A percentile compares a stretch with the other conserved stretches of the same genome.
These are phyloP conservation scores for Bombyx mori DNA, from an alignment of 1,140 invertebrate species.

Conservation along the genomic window DNA sequence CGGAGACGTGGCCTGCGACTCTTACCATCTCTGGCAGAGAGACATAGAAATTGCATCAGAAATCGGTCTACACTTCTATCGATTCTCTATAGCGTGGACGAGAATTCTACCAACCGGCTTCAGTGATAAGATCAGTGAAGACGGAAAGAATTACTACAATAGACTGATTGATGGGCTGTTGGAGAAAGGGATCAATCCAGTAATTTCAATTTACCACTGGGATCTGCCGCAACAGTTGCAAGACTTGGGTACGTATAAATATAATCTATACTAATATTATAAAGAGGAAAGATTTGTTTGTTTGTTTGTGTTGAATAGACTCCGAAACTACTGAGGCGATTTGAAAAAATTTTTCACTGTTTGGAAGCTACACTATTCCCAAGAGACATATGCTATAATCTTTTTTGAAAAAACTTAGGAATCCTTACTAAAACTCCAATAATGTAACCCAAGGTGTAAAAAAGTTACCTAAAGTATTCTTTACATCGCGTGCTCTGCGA, in stretches of 20 bases:
- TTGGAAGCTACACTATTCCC: too few species aligned
- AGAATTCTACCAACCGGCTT: slow-evolving; percentile 16
- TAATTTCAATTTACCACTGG: slow-evolving; percentile 50
- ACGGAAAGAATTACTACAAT: slow-evolving; percentile 32
- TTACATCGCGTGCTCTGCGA: too few species aligned
- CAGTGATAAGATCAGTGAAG: slow-evolving; percentile 5
- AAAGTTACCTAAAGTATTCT: too few species aligned
- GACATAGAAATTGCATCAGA: slow-evolving; percentile 20
- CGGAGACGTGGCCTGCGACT: slow-evolving; percentile 69
- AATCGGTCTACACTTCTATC: slow-evolving; percentile 24
- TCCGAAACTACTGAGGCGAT: too few species aligned
- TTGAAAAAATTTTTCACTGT: too few species aligned
- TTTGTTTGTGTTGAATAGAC: too few species aligned
- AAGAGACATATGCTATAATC: too few species aligned
- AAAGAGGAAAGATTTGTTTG: too few species aligned
- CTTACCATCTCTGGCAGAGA: slow-evolving; percentile 63
- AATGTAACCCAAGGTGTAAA: too few species aligned
- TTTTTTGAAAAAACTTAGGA: too few species aligned
- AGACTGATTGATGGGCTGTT: slow-evolving; percentile 70
- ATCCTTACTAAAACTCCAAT: too few species aligned
- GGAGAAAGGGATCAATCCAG: slow-evolving; percentile 65
- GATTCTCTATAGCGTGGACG: slow-evolving; percentile 22
- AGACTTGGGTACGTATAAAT: slow-evolving; percentile 26
- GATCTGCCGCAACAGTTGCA: slow-evolving; percentile 15
- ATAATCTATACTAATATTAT: too few species aligned